Percentiles rank a stretch among this genome's conserved stretches.
phyloP scores from a whole-genome alignment of 2,797 vertebrate genomes.

The Danio kyathit region DNA sequence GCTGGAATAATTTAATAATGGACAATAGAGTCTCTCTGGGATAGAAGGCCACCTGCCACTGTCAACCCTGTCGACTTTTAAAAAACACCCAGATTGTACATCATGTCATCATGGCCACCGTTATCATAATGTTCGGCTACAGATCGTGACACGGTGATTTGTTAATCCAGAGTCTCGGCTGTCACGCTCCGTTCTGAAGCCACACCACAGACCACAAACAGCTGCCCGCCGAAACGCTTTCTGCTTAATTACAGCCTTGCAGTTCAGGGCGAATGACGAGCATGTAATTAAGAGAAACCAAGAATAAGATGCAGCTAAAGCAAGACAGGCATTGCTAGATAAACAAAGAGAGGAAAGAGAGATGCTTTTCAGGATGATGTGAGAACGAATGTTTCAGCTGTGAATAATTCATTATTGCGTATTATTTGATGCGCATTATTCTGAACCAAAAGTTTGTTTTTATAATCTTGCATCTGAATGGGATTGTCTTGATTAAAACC shows the following conservation, averaged over 20 bases:
- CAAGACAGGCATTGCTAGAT: neutral
- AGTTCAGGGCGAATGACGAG: conserved; percentile 29
- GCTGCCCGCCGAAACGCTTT: conserved; percentile 43
- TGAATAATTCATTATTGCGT: neutral
- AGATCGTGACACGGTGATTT: conserved; percentile 37
- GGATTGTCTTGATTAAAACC: neutral
- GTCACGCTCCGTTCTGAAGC: conserved; percentile 4
- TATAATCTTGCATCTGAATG: neutral
- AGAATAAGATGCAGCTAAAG: conserved; percentile 27
- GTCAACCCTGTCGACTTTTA: neutral
- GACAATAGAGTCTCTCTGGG: conserved; percentile 20
- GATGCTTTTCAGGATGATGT: neutral
- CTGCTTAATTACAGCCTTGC: conserved; percentile 54
- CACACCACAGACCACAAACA: conserved; percentile 48
- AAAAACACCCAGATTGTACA: conserved; percentile 12
- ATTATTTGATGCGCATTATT: neutral
- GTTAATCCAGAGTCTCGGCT: conserved; percentile 27
- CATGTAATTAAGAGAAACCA: conserved; percentile 55
- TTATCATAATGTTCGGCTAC: conserved; percentile 22
- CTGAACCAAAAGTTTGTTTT: neutral
- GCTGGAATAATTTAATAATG: conserved; percentile 33
- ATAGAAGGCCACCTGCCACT: conserved; percentile 24
- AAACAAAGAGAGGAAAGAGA: neutral
- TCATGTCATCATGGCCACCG: conserved; percentile 27
- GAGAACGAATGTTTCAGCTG: neutral